phyloP scores from a whole-genome alignment of 2,888 invertebrate genomes.

The Smittia aterrima region DNA sequence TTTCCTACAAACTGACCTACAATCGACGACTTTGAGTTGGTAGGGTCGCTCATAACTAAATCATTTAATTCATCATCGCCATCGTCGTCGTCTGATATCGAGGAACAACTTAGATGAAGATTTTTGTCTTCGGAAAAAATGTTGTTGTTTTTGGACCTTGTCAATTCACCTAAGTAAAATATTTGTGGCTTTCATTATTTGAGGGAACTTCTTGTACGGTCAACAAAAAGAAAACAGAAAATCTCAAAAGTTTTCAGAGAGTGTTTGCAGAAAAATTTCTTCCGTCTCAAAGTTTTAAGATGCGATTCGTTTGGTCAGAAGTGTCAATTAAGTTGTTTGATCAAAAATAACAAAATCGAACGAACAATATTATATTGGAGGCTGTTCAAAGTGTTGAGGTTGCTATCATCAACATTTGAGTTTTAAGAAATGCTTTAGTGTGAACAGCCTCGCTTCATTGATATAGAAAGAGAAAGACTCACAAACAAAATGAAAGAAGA shows the following conservation, averaged over 20 bases:
- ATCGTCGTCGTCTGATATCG: constrained; percentile 18
- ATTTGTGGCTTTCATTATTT: constrained; percentile 16
- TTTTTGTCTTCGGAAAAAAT: neutral
- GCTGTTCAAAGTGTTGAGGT: neutral
- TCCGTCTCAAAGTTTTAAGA: neutral
- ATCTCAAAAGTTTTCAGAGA: neutral
- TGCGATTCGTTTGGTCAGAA: neutral
- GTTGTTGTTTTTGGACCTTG: constrained; percentile 10
- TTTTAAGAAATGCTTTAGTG: neutral
- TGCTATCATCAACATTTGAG: neutral
- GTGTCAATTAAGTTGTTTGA: constrained; percentile 12
- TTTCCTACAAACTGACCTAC: constrained; percentile 13
- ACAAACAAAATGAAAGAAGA: neutral
- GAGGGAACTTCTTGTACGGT: neutral
- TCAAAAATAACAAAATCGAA: neutral
- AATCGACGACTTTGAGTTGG: constrained; percentile 19
- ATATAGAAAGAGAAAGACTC: neutral
- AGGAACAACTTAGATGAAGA: constrained; percentile 17
- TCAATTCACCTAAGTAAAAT: constrained; percentile 20
- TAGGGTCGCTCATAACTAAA: constrained; percentile 14
- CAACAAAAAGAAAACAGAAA: neutral
- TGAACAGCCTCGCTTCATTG: neutral
- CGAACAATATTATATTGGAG: neutral
- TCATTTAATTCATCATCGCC: constrained; percentile 23
- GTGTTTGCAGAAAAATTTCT: neutral